Conservation (phyloP, 2,888 invertebrate genomes). For the Volucella inanis region DNA sequence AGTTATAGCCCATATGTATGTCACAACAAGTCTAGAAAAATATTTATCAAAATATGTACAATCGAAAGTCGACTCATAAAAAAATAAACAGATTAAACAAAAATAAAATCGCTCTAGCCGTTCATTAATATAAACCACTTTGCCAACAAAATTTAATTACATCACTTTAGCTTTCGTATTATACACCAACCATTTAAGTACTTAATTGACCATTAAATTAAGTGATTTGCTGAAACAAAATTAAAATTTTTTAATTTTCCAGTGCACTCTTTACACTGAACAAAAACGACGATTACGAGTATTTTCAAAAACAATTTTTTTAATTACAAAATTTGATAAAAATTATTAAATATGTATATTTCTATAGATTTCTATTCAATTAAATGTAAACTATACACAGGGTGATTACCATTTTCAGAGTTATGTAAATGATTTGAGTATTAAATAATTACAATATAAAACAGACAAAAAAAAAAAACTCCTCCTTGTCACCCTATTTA, state of each 20-base stretch:
- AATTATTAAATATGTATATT: background rate
- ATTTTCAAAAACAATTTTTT: background rate
- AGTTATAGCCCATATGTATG: too few species aligned
- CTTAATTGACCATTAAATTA: conserved; percentile 54
- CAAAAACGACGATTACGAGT: background rate
- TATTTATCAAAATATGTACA: too few species aligned
- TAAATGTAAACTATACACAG: background rate
- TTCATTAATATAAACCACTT: background rate
- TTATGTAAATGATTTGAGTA: background rate
- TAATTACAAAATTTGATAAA: background rate
- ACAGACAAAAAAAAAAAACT: too few species aligned
- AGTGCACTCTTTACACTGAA: conserved; percentile 1
- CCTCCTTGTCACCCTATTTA: background rate
- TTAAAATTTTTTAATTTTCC: conserved; percentile 9
- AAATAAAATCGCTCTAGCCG: too few species aligned
- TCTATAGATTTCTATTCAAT: background rate
- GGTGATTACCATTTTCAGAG: background rate
- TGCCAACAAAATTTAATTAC: conserved; percentile 17
- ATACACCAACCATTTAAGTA: conserved; percentile 34
- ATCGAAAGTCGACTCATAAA: background rate
- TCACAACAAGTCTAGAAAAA: too few species aligned
- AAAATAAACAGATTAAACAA: background rate
- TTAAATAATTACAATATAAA: background rate
- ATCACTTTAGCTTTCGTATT: conserved; percentile 24
- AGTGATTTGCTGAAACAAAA: conserved; percentile 6